phyloP scores from a whole-genome alignment of 1,140 invertebrate species.

The Camponotus vicinus region DNA sequence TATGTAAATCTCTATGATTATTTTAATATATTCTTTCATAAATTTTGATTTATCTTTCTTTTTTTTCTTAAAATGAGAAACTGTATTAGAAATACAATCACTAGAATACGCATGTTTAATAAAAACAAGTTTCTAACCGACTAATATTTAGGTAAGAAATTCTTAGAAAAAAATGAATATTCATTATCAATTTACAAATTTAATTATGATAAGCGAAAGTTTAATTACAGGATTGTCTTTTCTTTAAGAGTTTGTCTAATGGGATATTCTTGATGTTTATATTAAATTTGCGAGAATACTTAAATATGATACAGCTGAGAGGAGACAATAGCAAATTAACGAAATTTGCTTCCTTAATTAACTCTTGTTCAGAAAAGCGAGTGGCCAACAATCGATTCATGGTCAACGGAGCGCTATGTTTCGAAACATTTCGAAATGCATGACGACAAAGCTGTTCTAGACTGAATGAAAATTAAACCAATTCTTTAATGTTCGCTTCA shows the following conservation, averaged over 20 bases:
- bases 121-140: not conserved
- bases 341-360: constrained; percentile 39
- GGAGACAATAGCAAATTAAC: constrained; percentile 19
- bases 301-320: not conserved
- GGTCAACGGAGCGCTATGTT: constrained; percentile 34
- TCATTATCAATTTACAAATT: not conserved
- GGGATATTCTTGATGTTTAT: not conserved
- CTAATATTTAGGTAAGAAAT: not conserved
- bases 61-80: not conserved
- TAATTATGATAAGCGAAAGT: not conserved
- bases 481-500: constrained; percentile 27
- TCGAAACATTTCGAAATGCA: constrained; percentile 48
- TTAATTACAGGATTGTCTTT: not conserved
- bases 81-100: not conserved
- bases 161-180: constrained; percentile 10
- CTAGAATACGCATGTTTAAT: not conserved
- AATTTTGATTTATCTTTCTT: not conserved
- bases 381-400: constrained; percentile 18
- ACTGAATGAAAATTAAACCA: constrained; percentile 53
- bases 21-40: not conserved
- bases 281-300: constrained; percentile 18
- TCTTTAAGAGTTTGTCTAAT: not conserved
- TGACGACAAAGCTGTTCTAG: constrained; percentile 11
- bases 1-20: not conserved
- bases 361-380: constrained; percentile 1